These are phyloP conservation scores for Scaptodrosophila lebanonensis DNA, from an alignment of 1,140 invertebrate species.

Conservation along the genomic window DNA sequence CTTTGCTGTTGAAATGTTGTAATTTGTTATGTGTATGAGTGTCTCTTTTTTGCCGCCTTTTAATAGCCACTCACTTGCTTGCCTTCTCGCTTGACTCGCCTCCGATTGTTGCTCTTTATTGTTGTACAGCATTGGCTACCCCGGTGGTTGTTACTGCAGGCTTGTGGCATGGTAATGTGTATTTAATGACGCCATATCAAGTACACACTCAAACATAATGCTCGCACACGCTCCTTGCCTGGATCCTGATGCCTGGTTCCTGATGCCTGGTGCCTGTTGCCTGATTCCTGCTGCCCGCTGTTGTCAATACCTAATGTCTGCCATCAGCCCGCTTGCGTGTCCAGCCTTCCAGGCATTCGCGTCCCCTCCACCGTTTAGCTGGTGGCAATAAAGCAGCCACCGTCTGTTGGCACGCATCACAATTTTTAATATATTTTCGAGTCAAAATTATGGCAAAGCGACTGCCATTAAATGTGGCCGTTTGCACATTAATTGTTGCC, in stretches of 20 bases:
- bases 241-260: slow-evolving; percentile 26
- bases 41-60: slow-evolving; percentile 50
- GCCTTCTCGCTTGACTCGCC: slow-evolving; percentile 29
- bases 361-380: slow-evolving; percentile 16
- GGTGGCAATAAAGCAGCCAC: slow-evolving; percentile 58
- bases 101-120: slow-evolving; percentile 54
- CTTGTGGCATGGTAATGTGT: slow-evolving; percentile 60
- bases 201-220: slow-evolving; percentile 60
- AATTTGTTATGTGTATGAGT: slow-evolving; percentile 55
- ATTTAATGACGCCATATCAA: slow-evolving; percentile 75
- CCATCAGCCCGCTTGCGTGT: slow-evolving; percentile 6
- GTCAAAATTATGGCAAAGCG: too few species aligned
- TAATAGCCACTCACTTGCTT: slow-evolving; percentile 67
- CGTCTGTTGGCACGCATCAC: slow-evolving; percentile 45
- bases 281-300: slow-evolving; percentile 21
- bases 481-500: slow-evolving; percentile 28
- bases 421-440: slow-evolving; percentile 64
- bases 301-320: slow-evolving; percentile 48
- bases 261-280: slow-evolving; percentile 29
- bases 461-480: slow-evolving; percentile 43
- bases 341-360: slow-evolving; percentile 5
- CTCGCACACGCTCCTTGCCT: slow-evolving; percentile 34
- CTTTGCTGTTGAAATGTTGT: slow-evolving; percentile 52
- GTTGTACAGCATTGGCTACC: slow-evolving; percentile 4
- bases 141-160: slow-evolving; percentile 3